Evolutionary conservation across 2,888 invertebrate species (phyloP).

Genomic region (Chromoteleia sp.): DNA sequence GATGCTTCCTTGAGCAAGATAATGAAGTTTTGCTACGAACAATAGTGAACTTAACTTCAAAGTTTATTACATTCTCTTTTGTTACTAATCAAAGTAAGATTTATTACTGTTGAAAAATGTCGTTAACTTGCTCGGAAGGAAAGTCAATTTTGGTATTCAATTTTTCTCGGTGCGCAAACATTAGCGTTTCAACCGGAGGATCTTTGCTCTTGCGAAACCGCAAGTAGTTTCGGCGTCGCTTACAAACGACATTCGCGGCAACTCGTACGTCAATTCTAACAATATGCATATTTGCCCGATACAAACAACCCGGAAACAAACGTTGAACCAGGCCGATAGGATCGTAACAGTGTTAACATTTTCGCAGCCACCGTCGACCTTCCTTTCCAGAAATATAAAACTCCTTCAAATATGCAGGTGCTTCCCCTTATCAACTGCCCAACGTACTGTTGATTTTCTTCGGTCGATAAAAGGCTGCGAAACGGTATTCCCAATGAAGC

Average conservation of each 20-base stretch:
- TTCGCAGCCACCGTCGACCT: neutral
- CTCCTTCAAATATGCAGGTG: conserved; percentile 22
- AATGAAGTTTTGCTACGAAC: no score
- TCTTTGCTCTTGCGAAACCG: conserved; percentile 24
- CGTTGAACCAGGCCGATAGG: neutral
- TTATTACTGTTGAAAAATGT: no score
- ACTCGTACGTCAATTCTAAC: conserved; percentile 25
- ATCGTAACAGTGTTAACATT: neutral
- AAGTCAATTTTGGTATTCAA: no score
- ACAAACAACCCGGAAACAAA: conserved; percentile 17
- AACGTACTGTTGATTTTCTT: conserved; percentile 49
- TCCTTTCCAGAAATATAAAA: neutral
- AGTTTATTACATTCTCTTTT: no score
- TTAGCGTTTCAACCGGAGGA: conserved; percentile 18
- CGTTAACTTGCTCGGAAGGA: no score
- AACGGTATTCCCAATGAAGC: conserved; percentile 49
- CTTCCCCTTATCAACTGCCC: conserved; percentile 55
- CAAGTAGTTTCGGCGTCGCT: neutral
- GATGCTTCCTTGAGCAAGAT: no score
- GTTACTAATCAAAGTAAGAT: no score
- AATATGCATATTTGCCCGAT: conserved; percentile 17
- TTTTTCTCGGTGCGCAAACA: conserved; percentile 2
- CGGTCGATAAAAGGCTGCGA: conserved; percentile 60
- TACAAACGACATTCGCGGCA: conserved; percentile 9
- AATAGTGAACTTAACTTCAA: no score